Evolutionary conservation across 2,888 invertebrate species (phyloP).

Genomic region (Yponomeuta sedellus): DNA sequence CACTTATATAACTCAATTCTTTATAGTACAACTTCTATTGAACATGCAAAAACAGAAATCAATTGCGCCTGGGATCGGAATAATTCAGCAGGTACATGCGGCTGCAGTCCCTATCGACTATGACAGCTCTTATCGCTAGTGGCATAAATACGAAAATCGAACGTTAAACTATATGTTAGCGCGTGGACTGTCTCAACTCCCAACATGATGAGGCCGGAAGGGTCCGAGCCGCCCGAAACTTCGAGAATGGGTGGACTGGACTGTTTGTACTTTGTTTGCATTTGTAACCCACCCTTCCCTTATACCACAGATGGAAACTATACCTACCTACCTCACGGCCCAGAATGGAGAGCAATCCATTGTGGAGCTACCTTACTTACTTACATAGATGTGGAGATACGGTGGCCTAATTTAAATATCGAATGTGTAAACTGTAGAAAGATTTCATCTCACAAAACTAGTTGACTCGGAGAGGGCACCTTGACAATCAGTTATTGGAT

Average conservation of each 20-base stretch:
- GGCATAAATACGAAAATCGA: no score
- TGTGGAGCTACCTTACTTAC: not conserved
- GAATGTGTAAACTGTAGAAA: not conserved
- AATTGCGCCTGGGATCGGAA: not conserved
- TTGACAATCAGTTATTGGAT: no score
- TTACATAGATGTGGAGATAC: not conserved
- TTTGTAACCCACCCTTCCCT: conserved; percentile 32
- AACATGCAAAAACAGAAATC: not conserved
- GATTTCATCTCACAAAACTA: no score
- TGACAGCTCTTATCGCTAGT: no score
- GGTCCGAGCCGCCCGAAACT: not conserved
- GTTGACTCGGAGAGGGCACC: no score
- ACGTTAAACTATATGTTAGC: no score
- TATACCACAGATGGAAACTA: no score
- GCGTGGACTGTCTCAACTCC: not conserved
- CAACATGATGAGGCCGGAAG: not conserved
- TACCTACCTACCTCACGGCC: not conserved
- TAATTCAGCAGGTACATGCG: not conserved
- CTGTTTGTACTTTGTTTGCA: conserved; percentile 39
- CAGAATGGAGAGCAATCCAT: not conserved
- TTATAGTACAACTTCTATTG: not conserved
- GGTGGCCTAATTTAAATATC: not conserved
- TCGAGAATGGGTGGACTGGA: not conserved
- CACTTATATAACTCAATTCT: no score
- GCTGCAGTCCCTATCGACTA: no score